Evolutionary conservation across 2,113 vertebrate genomes (phyloP), one percentile per base, ranked within the genome.

Genomic region (Microcebus ravelobensis): DNA sequence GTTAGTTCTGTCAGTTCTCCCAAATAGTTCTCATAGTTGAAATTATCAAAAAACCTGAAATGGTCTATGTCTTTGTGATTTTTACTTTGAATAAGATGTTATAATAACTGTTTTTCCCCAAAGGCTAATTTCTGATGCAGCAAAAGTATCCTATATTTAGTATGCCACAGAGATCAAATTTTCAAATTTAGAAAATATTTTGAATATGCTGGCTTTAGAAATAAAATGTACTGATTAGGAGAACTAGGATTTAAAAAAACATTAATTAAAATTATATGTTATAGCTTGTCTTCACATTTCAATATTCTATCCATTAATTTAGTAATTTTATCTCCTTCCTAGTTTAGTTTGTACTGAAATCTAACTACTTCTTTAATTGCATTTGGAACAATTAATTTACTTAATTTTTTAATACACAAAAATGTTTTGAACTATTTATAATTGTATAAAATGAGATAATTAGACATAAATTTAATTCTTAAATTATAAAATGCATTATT

Each of bases 401-500:
- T 84, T 77, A 87, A 52, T 48, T 91, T 87, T 29, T 90, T 70
- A 96, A 73, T 82, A 8, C 55, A 14, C 34, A 61, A 93, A 90
- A 15, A 77, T 81, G 57, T 42, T 13, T 57, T 88, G 15, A 15
- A 31, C 4, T 36, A 2, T 67, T 55, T 82, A 45, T 52, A 91
- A 59, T 48, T 71, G 29, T 67, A 29, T 73, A 10, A 89, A 63
- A 65, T 87, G 34, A 63, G 27, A 27, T 29, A 74, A 91, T 59
- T 52, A 86, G 1, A 50, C 11, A 82, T 34, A 68, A 52, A 77
- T 52, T 85, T 71, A 45, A 77, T 59, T 76, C 20, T 77, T 70
- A 68, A 61, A 63, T 80, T 76, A 34, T 76, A 63, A 90, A 34
- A 42, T 91, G 1, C 81, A 61, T 85, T 76, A 15, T 52, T 86